Conservation (phyloP, 2,113 vertebrate species). For the Tetrax tetrax region DNA sequence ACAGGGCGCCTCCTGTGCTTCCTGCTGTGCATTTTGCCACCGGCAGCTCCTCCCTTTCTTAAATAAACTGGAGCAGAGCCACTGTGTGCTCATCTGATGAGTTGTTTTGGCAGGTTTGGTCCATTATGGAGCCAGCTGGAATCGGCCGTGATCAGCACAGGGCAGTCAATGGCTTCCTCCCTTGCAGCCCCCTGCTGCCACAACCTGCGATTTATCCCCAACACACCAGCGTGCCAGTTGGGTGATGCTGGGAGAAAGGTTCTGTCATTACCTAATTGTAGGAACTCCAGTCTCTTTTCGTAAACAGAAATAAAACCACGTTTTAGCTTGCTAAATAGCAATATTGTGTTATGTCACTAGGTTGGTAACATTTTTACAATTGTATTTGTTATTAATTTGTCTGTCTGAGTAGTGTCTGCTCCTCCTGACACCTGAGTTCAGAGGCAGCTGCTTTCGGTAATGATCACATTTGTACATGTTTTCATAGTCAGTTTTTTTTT, state of each 20-base stretch:
- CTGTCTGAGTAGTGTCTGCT: background rate
- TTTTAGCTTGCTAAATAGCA: background rate
- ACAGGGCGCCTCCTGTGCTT: rapidly evolving
- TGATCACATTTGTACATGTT: background rate
- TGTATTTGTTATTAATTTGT: background rate
- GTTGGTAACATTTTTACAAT: background rate
- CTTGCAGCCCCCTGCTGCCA: background rate
- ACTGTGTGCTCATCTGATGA: rapidly evolving
- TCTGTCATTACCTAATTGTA: background rate
- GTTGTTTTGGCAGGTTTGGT: background rate
- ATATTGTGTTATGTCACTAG: background rate
- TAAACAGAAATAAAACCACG: background rate
- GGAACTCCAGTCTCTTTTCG: background rate
- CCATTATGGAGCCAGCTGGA: background rate
- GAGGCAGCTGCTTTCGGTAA: background rate
- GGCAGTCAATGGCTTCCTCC: background rate
- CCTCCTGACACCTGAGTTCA: background rate
- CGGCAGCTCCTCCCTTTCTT: background rate
- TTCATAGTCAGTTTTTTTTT: background rate
- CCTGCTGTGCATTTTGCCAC: background rate
- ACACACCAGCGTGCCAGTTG: background rate
- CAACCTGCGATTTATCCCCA: background rate
- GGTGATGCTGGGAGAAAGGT: background rate
- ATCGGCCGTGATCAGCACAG: background rate
- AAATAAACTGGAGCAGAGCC: background rate